Percentiles rank a stretch among this genome's conserved stretches.
Evolutionary conservation across 2,797 vertebrate genomes (phyloP).

Genomic region (Pseudotriccus pelzelni): DNA sequence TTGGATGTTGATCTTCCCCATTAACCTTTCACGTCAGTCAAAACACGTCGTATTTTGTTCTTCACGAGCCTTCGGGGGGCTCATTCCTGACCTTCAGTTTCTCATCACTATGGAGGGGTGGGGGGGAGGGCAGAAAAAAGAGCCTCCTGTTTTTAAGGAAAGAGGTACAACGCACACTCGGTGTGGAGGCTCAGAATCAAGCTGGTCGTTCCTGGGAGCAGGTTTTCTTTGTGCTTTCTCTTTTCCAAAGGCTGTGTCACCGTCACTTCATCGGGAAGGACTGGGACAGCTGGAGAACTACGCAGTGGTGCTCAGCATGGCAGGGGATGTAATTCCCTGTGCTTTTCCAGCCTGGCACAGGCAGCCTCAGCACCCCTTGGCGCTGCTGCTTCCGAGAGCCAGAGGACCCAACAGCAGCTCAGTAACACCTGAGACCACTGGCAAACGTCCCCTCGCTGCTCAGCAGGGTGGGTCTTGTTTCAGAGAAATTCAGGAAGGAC

Average conservation of each 20-base stretch:
- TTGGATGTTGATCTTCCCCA: slow-evolving; percentile 20
- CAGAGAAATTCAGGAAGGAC: not conserved
- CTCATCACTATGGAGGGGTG: not conserved
- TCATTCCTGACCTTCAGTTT: slow-evolving; percentile 50
- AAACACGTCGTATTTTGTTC: not conserved
- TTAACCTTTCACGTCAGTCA: not conserved
- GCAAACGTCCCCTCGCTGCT: not conserved
- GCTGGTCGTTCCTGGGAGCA: not conserved
- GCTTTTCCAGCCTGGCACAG: not conserved
- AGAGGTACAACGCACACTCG: not conserved
- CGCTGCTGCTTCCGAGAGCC: not conserved
- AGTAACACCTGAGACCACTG: not conserved
- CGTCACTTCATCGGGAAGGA: not conserved
- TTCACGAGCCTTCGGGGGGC: not conserved
- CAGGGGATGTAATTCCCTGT: accelerated
- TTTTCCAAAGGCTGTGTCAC: not conserved
- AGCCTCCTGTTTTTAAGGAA: not conserved
- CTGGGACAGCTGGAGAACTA: not conserved
- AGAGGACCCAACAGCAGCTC: not conserved
- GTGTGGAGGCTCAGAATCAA: not conserved
- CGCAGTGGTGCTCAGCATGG: accelerated
- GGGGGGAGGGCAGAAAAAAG: not conserved
- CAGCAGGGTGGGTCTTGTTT: not conserved
- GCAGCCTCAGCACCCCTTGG: not conserved
- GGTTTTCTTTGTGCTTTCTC: not conserved